Evolutionary conservation across 2,888 invertebrate genomes (phyloP), one percentile per base, ranked within the genome.

Genomic region (Beris chalybata): DNA sequence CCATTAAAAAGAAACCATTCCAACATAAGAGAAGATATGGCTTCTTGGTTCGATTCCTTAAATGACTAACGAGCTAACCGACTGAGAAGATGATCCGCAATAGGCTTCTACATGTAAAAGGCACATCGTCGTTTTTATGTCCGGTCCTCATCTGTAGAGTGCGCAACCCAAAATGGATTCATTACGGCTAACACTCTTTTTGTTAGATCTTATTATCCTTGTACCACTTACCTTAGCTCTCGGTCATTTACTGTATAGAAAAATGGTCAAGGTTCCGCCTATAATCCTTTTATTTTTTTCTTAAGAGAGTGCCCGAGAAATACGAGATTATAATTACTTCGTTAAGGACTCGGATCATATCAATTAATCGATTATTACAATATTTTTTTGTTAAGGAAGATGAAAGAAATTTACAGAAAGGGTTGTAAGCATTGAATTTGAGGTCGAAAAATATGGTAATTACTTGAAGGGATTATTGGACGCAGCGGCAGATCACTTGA

Each of bases 171-270:
- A 38, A 52, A 61, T 6, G 61, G 61, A 47, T 45, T 61, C 61
- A 61, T 61, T 61, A 61, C 61, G 50, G n/a, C 52, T 44, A 61
- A 61, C 38, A 61, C 15, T 11, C 45, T 45, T 61, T 61, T 61
- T 61, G 47, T 61, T 61, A 61, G 61, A 61, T 61, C 61, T 61
- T 50, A 61, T 61, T 61, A 61, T 61, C 61, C 61, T 52, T 61
- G 47, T 45, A 61, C 61, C 61, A 50, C 50, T 61, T 50, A 38
- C 22, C 9, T 52, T 52, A 61, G 38, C 61, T 22, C 61, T 61
- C 47, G 47, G 48, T 54, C 56, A 56, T 56, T 56, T 56, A 31
- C n/a, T 54, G n/a, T n/a, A 30, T 13, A 30, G 44, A 11, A 45
- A 12, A 59, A 59, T 59, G 48, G 22, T 12, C 48, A 31, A 32